Conservation (phyloP, 1,140 invertebrate species). For the Drusus annulatus region DNA sequence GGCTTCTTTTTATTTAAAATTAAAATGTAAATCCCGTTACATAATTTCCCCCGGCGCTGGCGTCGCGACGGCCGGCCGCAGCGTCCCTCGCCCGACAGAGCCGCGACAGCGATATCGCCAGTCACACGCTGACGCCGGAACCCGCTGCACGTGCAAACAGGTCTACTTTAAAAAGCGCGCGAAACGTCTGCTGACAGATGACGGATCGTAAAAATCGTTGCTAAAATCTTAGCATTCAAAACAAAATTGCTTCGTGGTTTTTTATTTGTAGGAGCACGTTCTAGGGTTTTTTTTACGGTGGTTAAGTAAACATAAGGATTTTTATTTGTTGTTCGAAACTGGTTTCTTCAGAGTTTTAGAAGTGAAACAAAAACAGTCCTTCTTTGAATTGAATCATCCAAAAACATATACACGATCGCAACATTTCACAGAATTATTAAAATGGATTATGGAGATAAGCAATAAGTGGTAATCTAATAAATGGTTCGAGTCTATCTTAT, state of each 20-base stretch:
- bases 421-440: conserved; percentile 1
- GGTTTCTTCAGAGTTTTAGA: too few species aligned
- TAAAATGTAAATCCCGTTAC: background rate
- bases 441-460: background rate
- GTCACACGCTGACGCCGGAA: conserved; percentile 1
- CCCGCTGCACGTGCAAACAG: background rate
- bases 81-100: too few species aligned
- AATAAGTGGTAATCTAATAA: conserved; percentile 24
- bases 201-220: background rate
- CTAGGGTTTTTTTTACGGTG: too few species aligned
- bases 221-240: background rate
- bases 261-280: too few species aligned
- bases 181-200: background rate
- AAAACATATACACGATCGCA: background rate
- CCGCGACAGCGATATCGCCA: background rate
- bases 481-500: background rate
- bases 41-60: background rate
- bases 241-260: background rate
- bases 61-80: background rate
- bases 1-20: too few species aligned
- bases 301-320: too few species aligned
- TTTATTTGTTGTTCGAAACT: too few species aligned
- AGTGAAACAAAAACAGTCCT: too few species aligned
- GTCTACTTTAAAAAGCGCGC: background rate
- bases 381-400: too few species aligned